Base-by-base conservation (phyloP, 2,113 vertebrate genomes). In the Ivindomyrus marchei region DNA sequence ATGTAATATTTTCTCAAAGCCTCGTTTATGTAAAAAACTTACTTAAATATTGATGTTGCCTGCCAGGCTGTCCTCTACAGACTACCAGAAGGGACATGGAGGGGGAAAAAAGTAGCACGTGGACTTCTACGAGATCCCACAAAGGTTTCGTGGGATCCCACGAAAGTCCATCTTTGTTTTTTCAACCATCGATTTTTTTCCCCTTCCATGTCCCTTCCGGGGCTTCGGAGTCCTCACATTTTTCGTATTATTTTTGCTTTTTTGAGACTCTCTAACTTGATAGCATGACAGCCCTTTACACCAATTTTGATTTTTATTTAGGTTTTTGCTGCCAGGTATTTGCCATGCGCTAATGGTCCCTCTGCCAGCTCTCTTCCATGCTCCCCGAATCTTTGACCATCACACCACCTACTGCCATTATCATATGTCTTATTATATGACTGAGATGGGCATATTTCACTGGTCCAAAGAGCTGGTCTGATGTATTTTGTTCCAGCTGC, bases 321-420 rank as follows among this genome's bases (percentile, higher is more conserved):
- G 27, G 27, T 74, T 74, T 36, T 36, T 36, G 3, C 1, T 74
- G 11, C 11, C 3, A 4, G 13, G n/a, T 74, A 15, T 27, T 74
- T 74, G 56, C 56, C 24, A 62, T 62, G 56, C 2, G 56, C 8
- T n/a, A 8, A 74, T 15, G 66, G 66, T 31, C 9, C 11, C 66
- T 27, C n/a, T 74, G 27, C n/a, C 66, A 4, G 66, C 27, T 74
- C 3, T 36, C 9, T 74, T 89, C 89, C 88, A 87, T 85, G 42
- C 91, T 90, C 88, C 62, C 91, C n/a, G 52, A 36, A 24, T 49
- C 85, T 42, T 58, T 52, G 31, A 62, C 88, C 85, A 70, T 87
- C 15, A 13, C 53, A 89, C 84, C 45, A 7, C 42, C 24, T 46
- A 42, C 83, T 85, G 10, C 15, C 19, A 11, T 39, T 84, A 45